A percentile compares a stretch with the other conserved stretches of the same genome.
Conservation (phyloP, 2,113 vertebrate genomes). For the Miniopterus natalensis region DNA sequence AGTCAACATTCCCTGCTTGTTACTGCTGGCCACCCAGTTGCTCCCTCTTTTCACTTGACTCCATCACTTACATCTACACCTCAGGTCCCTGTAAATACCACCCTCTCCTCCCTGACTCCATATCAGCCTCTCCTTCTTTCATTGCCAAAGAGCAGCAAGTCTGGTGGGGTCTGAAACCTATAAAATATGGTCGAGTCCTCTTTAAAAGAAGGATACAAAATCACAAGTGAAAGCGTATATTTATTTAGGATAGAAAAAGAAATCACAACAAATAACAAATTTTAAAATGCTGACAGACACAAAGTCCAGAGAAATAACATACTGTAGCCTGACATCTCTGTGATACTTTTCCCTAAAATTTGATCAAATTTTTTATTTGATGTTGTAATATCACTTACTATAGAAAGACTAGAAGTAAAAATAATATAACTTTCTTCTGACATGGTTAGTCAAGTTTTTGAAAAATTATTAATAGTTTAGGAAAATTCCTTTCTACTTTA, state of each 20-base stretch:
- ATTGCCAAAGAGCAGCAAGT: background rate
- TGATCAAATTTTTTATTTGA: background rate
- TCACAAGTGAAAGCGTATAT: background rate
- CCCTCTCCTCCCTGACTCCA: background rate
- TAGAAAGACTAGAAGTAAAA: background rate
- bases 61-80: background rate
- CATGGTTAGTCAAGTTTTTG: background rate
- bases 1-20: background rate
- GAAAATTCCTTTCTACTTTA: background rate
- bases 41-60: background rate
- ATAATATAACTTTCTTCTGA: constrained; percentile 19
- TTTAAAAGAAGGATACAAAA: background rate
- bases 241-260: background rate
- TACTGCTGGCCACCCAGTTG: too few relatives aligned
- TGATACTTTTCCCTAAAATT: background rate
- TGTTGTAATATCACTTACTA: background rate
- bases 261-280: background rate
- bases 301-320: constrained; percentile 13
- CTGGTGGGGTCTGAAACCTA: background rate
- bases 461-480: constrained; percentile 28
- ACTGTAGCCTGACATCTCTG: background rate
- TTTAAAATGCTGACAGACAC: background rate
- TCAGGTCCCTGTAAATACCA: background rate
- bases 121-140: background rate
- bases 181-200: background rate